Evolutionary conservation across 2,797 vertebrate genomes (phyloP), one percentile per base, ranked within the genome.

Genomic region (Apodemus agrarius): DNA sequence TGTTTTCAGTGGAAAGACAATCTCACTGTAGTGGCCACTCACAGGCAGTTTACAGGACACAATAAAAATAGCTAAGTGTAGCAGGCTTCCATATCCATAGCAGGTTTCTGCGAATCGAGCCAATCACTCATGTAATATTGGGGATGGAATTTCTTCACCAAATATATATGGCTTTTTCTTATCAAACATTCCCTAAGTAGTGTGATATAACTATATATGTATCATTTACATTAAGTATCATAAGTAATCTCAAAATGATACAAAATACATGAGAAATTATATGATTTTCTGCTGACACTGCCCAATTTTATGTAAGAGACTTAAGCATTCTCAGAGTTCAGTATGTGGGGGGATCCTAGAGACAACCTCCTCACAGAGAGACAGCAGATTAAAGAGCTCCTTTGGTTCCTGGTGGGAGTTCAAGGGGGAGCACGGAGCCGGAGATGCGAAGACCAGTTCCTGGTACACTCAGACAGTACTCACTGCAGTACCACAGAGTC

Each of bases 51-150:
- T 63, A 12, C 12, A 88, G 54, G 63, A 90, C 24, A 57, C 6
- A 89, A 37, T 86, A 84, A 93, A 88, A 80, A 89, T 72, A 84
- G 88, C n/a, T 83, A 86, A 26, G 2, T 59, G 65, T 69, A 29
- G 14, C 49, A 37, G 34, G 10, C 6, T 69, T 40, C 46, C n/a
- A 31, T 52, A 80, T 40, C 46, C 46, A 40, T 54, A n/a, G 22
- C 3, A 37, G 10, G 34, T 12, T 57, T 88, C 91, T 80, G 31
- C 57, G 59, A 14, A 59, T 8, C 40, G 31, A 78, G 49, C 26
- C 59, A 87, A 40, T 10, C 19, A 22, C 4, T 59, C 10, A 16
- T 89, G 40, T 12, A 88, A 37, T 69, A 69, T 9, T 81, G 22
- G 6, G n/a, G 31, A 5, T 65, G 1, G 24, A 9, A 17, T 29